A percentile compares a stretch with the other conserved stretches of the same genome.
Conservation (phyloP, 2,888 invertebrate genomes). For the Drosophila phalerata region DNA sequence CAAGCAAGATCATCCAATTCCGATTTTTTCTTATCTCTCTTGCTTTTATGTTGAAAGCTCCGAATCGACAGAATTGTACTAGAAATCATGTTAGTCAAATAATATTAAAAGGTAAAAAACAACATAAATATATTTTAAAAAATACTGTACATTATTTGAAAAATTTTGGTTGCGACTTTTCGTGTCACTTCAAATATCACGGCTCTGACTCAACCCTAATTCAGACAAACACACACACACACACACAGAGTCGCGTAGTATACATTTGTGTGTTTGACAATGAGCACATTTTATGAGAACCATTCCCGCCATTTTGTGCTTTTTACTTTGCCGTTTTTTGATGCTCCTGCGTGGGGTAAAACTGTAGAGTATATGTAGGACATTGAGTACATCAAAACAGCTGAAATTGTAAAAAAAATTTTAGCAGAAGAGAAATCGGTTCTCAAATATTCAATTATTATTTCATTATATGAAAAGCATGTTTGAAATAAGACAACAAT, state of each 20-base stretch:
- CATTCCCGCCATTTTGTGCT: conserved; percentile 48
- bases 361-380: background rate
- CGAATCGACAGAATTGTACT: no score
- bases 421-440: background rate
- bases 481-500: no score
- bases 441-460: background rate
- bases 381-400: background rate
- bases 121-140: no score
- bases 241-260: background rate
- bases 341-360: conserved; percentile 25
- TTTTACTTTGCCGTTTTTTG: conserved; percentile 43
- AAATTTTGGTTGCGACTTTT: background rate
- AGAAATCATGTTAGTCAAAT: no score
- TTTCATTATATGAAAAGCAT: no score
- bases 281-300: conserved; percentile 61
- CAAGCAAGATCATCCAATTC: no score
- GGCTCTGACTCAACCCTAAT: background rate
- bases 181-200: conserved; percentile 1
- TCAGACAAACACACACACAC: conserved; percentile 1
- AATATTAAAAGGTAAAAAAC: no score
- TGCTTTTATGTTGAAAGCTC: no score
- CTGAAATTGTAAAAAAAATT: background rate
- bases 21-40: no score
- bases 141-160: no score
- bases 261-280: conserved; percentile 25